A percentile compares a stretch with the other conserved stretches of the same genome.
Evolutionary conservation across 1,140 invertebrate species (phyloP).

Genomic region (Solenopsis invicta): DNA sequence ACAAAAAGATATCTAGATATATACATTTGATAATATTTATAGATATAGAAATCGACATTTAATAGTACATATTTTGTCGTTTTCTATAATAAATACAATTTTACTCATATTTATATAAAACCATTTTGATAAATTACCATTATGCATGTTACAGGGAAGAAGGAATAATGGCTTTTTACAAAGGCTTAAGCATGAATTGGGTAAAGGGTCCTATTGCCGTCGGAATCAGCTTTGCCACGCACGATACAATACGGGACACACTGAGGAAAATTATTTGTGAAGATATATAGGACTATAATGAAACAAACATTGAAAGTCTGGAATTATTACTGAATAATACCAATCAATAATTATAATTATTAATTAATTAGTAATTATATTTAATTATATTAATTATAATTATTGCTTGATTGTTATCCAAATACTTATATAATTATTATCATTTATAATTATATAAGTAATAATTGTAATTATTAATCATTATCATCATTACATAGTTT

Average conservation of each 20-base stretch:
- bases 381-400: slow-evolving; percentile 27
- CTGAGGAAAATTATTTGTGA: slow-evolving; percentile 83
- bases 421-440: slow-evolving; percentile 25
- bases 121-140: slow-evolving; percentile 34
- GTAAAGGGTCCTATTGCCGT: slow-evolving; percentile 99
- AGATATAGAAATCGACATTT: not conserved
- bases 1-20: not conserved
- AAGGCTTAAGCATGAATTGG: slow-evolving; percentile 99
- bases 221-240: slow-evolving; percentile 99
- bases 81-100: slow-evolving; percentile 4
- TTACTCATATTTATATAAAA: not conserved
- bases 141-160: slow-evolving; percentile 89
- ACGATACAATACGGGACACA: slow-evolving; percentile 93
- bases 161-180: slow-evolving; percentile 97
- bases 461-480: slow-evolving; percentile 40
- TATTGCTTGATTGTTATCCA: slow-evolving; percentile 7
- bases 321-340: not conserved
- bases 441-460: slow-evolving; percentile 31
- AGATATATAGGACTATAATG: slow-evolving; percentile 26
- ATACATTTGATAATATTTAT: not conserved
- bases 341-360: slow-evolving; percentile 23
- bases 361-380: not conserved
- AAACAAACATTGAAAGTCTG: slow-evolving; percentile 14
- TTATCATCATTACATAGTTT: slow-evolving; percentile 32
- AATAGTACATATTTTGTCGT: slow-evolving; percentile 1